Evolutionary conservation across 2,888 invertebrate genomes (phyloP), one percentile per base, ranked within the genome.

Genomic region (Conops quadrifasciatus): DNA sequence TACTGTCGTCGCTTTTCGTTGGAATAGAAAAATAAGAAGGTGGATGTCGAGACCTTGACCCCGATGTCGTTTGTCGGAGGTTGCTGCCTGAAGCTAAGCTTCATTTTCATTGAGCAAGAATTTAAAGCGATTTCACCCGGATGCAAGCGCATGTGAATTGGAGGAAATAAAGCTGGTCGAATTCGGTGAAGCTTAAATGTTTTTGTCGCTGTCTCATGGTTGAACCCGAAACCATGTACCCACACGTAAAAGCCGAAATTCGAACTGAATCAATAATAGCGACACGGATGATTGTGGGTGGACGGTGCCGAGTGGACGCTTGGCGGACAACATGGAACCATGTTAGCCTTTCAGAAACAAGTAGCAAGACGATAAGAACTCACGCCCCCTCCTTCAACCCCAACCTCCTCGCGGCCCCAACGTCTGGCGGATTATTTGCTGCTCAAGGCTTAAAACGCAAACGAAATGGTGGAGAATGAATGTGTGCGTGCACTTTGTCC

Each of bases 381-480:
- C 9, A 36, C 9, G 5, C 9, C 9, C 36, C 36, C 36, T 9
- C 36, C 36, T 36, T 36, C 36, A 36, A 4, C 36, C 36, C 36
- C 36, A 19, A 19, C 7, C n/a, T 49, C 11, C 2, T 49, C n/a
- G 49, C n/a, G 16, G 21, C 63, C 15, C 45, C 15, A 24, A 28
- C 19, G 28, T n/a, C 26, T 58, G 21, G 26, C 28, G 28, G 59
- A 59, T 60, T 68, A 59, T 68, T 68, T 68, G 67, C 67, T 59
- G 49, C 59, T 68, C 59, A 68, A 68, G 67, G 67, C 58, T 68
- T 68, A 60, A 68, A 68, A 68, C 47, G 67, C 47, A 49, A 68
- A 49, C 67, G 59, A 60, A 60, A 43, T 45, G 67, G 49, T 60
- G 26, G 19, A 49, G 49, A 15, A 49, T 19, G 49, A n/a, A 28